Evolutionary conservation across 2,888 invertebrate species (phyloP), one percentile per base, ranked within the genome.

Genomic region (Alentia gelatinosa): DNA sequence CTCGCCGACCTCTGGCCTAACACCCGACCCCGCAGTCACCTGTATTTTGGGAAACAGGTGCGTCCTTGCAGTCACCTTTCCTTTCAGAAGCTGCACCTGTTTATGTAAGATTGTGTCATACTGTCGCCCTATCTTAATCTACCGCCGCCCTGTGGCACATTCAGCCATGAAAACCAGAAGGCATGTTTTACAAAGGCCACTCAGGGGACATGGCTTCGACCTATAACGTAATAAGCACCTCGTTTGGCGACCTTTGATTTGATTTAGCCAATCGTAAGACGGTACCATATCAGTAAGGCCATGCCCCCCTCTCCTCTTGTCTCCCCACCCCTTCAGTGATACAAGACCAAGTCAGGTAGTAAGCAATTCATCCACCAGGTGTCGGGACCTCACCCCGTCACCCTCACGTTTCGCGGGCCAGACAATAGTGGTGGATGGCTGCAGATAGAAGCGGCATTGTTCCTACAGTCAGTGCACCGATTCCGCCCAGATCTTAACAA

Each of bases 31-130:
- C 37, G 39, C 83, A 83, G 39, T 83, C 83, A 83, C 83, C 83
- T 83, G 83, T 83, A 83, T 37, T 37, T 23, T n/a, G 26, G 7
- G 19, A 83, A 83, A 83, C 83, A 83, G 83, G 83, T 83, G 83
- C 26, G 83, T 83, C 40, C 30, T 39, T 35, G 4, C 23, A 33
- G 37, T 39, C 79, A 79, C 79, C 79, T 83, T 35, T 83, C 33
- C 5, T 35, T 39, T 3, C 37, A 35, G n/a, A 37, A 7, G 30
- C 40, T 40, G 83, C 83, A 83, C 37, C 15, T 83, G 83, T 83
- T 83, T 83, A 83, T 83, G 83, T 83, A 83, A 83, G 83, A 83
- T 83, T 83, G 83, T 83, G 83, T 83, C 83, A 83, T 83, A 83
- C 37, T 39, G 15, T 5, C 37, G 68, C 33, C 37, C 83, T 83